Percentiles rank a stretch among this genome's conserved stretches.
These are phyloP conservation scores for Pteropus rufus DNA, from an alignment of 2,797 vertebrate genomes.

Conservation along the genomic window DNA sequence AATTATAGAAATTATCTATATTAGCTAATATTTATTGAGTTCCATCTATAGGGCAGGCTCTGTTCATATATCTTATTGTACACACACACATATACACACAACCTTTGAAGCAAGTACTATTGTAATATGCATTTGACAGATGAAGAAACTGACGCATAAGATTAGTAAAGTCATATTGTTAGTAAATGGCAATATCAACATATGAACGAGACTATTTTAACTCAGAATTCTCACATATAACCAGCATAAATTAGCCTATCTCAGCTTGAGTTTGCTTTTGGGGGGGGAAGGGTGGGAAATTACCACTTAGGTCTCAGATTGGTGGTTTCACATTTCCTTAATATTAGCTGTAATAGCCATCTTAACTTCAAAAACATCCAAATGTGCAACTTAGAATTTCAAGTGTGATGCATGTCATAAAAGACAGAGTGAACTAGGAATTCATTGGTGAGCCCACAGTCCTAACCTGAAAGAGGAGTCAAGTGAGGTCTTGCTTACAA, in stretches of 20 bases:
- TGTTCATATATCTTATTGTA: background rate
- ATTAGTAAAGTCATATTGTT: background rate
- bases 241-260: background rate
- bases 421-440: background rate
- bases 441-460: background rate
- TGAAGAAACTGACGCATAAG: background rate
- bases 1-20: background rate
- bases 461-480: background rate
- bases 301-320: background rate
- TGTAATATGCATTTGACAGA: background rate
- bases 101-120: background rate
- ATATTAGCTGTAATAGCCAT: background rate
- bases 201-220: background rate
- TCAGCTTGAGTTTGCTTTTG: background rate
- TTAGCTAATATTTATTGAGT: conserved; percentile 10
- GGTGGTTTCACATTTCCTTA: background rate
- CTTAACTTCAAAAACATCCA: conserved; percentile 1
- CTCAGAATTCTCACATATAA: background rate
- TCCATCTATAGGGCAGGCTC: background rate
- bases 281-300: background rate
- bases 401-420: background rate
- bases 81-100: background rate
- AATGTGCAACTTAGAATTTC: background rate
- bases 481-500: background rate
- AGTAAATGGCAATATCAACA: background rate